These are phyloP conservation scores for Aplocera efformata DNA, from an alignment of 2,888 invertebrate species.

Conservation along the genomic window DNA sequence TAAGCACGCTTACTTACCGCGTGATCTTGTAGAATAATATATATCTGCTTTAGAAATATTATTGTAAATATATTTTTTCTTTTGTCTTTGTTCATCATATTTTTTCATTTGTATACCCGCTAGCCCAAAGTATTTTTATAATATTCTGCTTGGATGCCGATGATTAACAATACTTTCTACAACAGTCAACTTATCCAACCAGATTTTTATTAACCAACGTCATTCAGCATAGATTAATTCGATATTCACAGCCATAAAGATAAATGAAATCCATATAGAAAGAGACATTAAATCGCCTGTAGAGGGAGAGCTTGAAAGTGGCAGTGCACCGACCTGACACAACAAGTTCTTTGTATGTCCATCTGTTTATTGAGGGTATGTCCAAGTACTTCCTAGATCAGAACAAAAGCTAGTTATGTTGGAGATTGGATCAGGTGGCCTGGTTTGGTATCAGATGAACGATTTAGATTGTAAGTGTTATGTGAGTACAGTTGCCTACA, in stretches of 20 bases:
- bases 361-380: constrained; percentile 11
- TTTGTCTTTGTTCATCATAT: too few species aligned
- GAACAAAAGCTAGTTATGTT: constrained; percentile 5
- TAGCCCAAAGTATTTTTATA: too few species aligned
- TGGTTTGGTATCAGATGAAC: constrained; percentile 10
- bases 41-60: too few species aligned
- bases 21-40: too few species aligned
- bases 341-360: constrained; percentile 12
- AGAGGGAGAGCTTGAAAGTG: constrained; percentile 9
- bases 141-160: too few species aligned
- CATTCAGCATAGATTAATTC: too few species aligned
- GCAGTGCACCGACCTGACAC: constrained; percentile 11
- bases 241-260: constrained; percentile 18
- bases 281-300: not conserved
- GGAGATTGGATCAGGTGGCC: constrained; percentile 10
- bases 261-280: constrained; percentile 1
- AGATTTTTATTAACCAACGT: too few species aligned
- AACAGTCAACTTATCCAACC: too few species aligned
- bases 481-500: not conserved
- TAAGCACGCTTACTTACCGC: too few species aligned
- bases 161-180: too few species aligned
- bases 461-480: constrained; percentile 1
- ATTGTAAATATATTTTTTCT: too few species aligned
- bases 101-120: too few species aligned
- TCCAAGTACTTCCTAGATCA: constrained; percentile 19